Percentiles rank a stretch among this genome's conserved stretches.
These are phyloP conservation scores for Bombylius major DNA, from an alignment of 2,888 invertebrate genomes.

Conservation along the genomic window DNA sequence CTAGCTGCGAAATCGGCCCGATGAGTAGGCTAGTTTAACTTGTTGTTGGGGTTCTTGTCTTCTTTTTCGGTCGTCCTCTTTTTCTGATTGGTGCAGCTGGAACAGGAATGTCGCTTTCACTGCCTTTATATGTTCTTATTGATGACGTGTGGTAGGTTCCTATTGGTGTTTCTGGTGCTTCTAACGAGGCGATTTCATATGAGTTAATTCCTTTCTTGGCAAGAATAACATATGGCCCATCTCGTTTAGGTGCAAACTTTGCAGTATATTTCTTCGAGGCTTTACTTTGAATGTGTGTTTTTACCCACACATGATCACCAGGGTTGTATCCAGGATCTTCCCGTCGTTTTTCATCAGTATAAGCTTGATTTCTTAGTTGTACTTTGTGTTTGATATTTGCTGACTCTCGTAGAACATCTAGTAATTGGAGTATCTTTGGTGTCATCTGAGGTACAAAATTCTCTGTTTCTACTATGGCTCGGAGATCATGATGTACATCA, in stretches of 20 bases:
- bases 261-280: conserved; percentile 14
- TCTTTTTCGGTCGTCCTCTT: no score
- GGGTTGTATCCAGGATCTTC: conserved; percentile 13
- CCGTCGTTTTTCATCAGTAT: conserved; percentile 14
- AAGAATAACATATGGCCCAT: conserved; percentile 23
- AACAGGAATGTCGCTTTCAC: no score
- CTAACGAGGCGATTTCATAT: conserved; percentile 1
- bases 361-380: conserved; percentile 16
- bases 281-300: conserved; percentile 18
- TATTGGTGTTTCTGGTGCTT: no score
- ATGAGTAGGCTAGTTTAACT: no score
- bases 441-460: conserved; percentile 7
- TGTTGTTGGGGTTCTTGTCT: no score
- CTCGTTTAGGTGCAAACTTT: conserved; percentile 22
- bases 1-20: no score
- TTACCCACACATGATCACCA: conserved; percentile 18
- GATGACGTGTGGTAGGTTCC: no score
- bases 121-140: no score
- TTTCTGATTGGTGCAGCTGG: no score
- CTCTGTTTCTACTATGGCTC: conserved; percentile 4
- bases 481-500: conserved; percentile 7
- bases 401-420: conserved; percentile 6
- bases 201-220: conserved; percentile 14
- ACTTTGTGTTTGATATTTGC: conserved; percentile 12
- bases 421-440: conserved; percentile 2